Conservation (phyloP, 2,113 vertebrate genomes). For the Gopherus flavomarginatus region DNA sequence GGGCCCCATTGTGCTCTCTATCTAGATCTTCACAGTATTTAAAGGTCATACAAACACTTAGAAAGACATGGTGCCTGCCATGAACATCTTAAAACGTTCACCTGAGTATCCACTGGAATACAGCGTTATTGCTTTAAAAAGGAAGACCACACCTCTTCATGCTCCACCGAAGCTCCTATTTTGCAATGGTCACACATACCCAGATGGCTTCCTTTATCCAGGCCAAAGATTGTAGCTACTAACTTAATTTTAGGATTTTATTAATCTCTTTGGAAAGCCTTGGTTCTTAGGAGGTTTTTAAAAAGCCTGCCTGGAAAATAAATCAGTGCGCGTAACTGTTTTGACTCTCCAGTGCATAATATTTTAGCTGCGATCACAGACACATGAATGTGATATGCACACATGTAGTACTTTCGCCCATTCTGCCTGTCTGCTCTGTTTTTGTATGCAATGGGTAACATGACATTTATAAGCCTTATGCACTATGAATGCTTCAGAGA, state of each 20-base stretch:
- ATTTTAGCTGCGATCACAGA: not conserved
- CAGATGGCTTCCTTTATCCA: not conserved
- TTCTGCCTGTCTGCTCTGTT: not conserved
- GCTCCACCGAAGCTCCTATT: not conserved
- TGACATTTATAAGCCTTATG: fast-evolving
- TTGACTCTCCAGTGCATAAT: not conserved
- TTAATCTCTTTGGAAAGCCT: not conserved
- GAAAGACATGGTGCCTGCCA: not conserved
- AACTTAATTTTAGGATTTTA: not conserved
- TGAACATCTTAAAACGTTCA: not conserved
- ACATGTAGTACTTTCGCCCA: not conserved
- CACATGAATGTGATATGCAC: not conserved
- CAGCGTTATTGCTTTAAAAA: not conserved
- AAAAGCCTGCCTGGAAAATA: not conserved
- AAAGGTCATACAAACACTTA: not conserved
- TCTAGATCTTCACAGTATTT: not conserved
- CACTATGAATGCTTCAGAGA: not conserved
- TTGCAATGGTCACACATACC: not conserved
- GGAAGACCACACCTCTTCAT: not conserved
- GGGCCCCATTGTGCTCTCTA: not conserved
- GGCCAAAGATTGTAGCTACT: not conserved
- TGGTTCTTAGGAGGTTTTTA: not conserved
- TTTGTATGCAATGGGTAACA: not conserved
- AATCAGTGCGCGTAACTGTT: not conserved
- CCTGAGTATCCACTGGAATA: not conserved